A percentile compares a stretch with the other conserved stretches of the same genome.
Evolutionary conservation across 35 echinoderm and acorn worm species (phyloP).

Genomic region (Heliocidaris erythrogramma): DNA sequence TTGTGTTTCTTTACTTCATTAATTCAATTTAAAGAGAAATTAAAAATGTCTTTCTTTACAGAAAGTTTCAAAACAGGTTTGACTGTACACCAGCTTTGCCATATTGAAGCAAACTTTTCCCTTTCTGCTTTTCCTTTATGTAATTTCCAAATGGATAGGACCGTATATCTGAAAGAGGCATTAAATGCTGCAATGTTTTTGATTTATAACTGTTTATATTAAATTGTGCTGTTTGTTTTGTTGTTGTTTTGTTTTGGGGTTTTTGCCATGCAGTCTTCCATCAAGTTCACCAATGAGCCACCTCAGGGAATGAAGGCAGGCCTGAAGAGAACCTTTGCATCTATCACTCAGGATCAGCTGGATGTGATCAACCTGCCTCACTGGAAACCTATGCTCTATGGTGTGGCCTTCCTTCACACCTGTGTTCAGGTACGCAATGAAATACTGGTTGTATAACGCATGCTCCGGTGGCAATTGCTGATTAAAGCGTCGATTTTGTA

Average conservation of each 20-base stretch:
- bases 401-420: constrained; percentile 90
- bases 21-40: neutral
- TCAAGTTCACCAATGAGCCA: constrained; percentile 99
- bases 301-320: constrained; percentile 98
- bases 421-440: constrained; percentile 82
- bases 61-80: too few species aligned
- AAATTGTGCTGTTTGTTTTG: too few species aligned
- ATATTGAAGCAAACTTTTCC: too few species aligned
- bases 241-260: neutral
- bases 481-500: too few species aligned
- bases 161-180: too few species aligned
- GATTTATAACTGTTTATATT: too few species aligned
- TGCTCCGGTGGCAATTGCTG: neutral
- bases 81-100: too few species aligned
- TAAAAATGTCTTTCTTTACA: neutral
- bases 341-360: constrained; percentile 93
- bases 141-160: too few species aligned
- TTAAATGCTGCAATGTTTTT: too few species aligned
- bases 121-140: too few species aligned
- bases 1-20: neutral
- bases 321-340: constrained; percentile 93
- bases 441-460: too few species aligned
- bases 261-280: constrained; percentile 69
- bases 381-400: constrained; percentile 99
- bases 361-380: constrained; percentile 91